Evolutionary conservation across 2,797 vertebrate species (phyloP).

Genomic region (Protonibea diacanthus): DNA sequence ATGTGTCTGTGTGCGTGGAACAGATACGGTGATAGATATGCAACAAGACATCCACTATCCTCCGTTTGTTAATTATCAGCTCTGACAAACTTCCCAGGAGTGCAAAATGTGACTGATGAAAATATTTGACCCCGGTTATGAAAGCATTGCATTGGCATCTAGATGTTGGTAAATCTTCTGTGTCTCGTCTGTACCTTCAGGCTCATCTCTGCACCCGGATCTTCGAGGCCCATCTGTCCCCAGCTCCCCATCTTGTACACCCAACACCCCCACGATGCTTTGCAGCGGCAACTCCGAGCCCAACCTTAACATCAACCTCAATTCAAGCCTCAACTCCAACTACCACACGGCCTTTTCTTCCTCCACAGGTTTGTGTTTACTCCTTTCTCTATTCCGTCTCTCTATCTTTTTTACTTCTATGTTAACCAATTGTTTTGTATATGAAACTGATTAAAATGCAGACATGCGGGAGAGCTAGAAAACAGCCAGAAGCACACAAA

Average conservation of each 20-base stretch:
- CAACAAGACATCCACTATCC: slow-evolving; percentile 34
- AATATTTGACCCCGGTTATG: background rate
- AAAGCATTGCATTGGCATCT: background rate
- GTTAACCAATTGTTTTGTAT: slow-evolving; percentile 2
- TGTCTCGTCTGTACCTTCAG: slow-evolving; percentile 74
- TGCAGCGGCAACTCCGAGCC: slow-evolving; percentile 90
- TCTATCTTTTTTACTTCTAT: background rate
- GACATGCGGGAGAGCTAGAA: slow-evolving; percentile 22
- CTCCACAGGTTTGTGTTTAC: slow-evolving; percentile 81
- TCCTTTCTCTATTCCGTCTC: background rate
- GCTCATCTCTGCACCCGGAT: slow-evolving; percentile 90
- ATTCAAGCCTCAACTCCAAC: slow-evolving; percentile 85
- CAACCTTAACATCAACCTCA: slow-evolving; percentile 87
- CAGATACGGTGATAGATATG: slow-evolving; percentile 25
- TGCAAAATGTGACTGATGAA: slow-evolving; percentile 8
- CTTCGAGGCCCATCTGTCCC: slow-evolving; percentile 86
- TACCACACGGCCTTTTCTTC: slow-evolving; percentile 84
- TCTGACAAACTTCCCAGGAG: slow-evolving; percentile 14
- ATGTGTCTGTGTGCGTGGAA: slow-evolving; percentile 34
- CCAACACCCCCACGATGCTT: slow-evolving; percentile 87
- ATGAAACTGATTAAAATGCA: slow-evolving; percentile 34
- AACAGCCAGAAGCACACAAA: slow-evolving; percentile 35
- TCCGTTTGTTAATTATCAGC: slow-evolving; percentile 45
- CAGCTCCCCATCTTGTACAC: slow-evolving; percentile 90
- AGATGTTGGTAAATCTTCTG: background rate